These are phyloP conservation scores for Apodemia hepburni DNA, from an alignment of 2,888 invertebrate genomes.

Conservation along the genomic window DNA sequence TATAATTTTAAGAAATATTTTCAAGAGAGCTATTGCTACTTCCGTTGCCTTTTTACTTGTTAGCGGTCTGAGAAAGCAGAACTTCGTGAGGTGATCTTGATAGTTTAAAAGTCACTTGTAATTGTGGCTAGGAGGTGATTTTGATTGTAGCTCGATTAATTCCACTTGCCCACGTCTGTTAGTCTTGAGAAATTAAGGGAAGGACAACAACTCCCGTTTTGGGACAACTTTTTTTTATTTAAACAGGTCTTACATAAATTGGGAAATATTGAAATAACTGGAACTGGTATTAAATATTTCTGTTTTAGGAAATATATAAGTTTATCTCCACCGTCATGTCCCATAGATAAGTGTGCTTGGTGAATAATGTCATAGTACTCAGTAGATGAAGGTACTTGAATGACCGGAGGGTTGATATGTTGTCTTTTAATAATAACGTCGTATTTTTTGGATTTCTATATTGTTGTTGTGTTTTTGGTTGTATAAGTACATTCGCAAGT, in stretches of 20 bases:
- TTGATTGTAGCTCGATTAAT: constrained; percentile 25
- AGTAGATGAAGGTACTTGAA: constrained; percentile 18
- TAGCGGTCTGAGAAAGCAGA: constrained; percentile 27
- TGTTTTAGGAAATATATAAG: constrained; percentile 21
- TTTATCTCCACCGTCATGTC: constrained; percentile 27
- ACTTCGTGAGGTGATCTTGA: constrained; percentile 28
- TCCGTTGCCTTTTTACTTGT: constrained; percentile 25
- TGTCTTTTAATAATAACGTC: constrained; percentile 24
- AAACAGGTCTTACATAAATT: constrained; percentile 24
- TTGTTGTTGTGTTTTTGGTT: constrained; percentile 14
- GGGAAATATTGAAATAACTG: constrained; percentile 23
- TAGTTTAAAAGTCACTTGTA: constrained; percentile 30
- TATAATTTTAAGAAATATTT: constrained; percentile 31
- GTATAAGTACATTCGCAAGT: too few relatives aligned
- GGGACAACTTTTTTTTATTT: constrained; percentile 28
- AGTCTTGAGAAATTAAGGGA: constrained; percentile 24
- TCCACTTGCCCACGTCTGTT: constrained; percentile 26
- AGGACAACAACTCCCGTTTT: constrained; percentile 27
- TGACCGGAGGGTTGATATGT: constrained; percentile 10
- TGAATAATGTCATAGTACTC: constrained; percentile 22
- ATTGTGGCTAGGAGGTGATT: constrained; percentile 23
- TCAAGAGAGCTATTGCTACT: constrained; percentile 26
- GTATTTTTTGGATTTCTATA: constrained; percentile 18
- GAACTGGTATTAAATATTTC: constrained; percentile 26
- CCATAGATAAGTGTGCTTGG: constrained; percentile 22